These are phyloP conservation scores for Zosterops japonicus DNA, from an alignment of 2,113 vertebrate species.

Conservation along the genomic window DNA sequence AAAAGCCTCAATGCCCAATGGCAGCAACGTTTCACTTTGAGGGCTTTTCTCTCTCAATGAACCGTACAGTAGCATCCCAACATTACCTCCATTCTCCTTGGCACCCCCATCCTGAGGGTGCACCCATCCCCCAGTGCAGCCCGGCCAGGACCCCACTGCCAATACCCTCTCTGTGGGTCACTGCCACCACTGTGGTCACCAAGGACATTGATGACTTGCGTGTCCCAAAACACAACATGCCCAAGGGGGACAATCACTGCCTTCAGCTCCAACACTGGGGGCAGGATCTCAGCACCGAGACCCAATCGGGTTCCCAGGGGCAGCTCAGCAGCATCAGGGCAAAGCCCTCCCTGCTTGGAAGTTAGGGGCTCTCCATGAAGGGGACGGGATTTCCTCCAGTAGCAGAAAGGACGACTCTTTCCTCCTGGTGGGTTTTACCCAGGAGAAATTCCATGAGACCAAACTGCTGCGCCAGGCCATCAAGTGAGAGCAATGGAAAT, in stretches of 20 bases:
- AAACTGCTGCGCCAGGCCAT: background rate
- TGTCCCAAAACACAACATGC: background rate
- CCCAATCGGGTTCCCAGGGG: rapidly evolving
- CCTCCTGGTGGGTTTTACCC: background rate
- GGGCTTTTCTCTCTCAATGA: background rate
- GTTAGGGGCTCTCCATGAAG: background rate
- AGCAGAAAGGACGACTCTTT: background rate
- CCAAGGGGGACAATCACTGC: background rate
- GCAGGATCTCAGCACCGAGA: background rate
- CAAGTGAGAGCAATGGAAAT: rapidly evolving
- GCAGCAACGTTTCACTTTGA: background rate
- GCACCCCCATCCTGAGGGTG: background rate
- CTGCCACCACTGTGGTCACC: rapidly evolving
- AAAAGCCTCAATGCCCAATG: rapidly evolving
- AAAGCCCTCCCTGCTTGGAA: background rate
- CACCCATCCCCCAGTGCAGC: background rate
- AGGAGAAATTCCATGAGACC: background rate
- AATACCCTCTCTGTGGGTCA: rapidly evolving
- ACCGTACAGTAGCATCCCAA: rapidly evolving
- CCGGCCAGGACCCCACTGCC: background rate
- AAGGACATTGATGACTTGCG: rapidly evolving
- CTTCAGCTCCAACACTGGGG: background rate
- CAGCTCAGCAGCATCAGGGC: background rate
- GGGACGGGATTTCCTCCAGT: background rate
- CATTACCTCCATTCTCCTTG: background rate